These are phyloP conservation scores for Telmatochromis sp. DNA, from an alignment of 2,113 vertebrate species.

Conservation along the genomic window DNA sequence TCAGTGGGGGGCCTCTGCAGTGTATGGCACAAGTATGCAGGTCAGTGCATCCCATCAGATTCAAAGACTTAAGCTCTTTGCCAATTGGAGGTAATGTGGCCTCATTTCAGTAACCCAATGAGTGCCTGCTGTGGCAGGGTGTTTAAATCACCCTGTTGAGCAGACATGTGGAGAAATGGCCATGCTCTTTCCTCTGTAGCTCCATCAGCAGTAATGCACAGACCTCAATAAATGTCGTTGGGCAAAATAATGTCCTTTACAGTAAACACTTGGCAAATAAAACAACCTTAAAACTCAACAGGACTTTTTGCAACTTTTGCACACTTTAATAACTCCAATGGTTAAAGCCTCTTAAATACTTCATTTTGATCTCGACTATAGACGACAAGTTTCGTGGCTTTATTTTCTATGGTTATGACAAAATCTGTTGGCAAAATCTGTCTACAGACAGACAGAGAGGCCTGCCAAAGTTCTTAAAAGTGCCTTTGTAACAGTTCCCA, in stretches of 20 bases:
- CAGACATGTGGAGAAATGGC: neutral
- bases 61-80: neutral
- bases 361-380: neutral
- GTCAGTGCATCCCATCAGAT: neutral
- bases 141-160: constrained; percentile 1
- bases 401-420: neutral
- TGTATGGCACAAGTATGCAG: neutral
- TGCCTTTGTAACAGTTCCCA: neutral
- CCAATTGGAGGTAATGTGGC: constrained; percentile 14
- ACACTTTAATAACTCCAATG: neutral
- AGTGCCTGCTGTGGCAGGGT: neutral
- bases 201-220: neutral
- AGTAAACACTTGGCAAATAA: neutral
- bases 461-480: neutral
- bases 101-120: constrained; percentile 15
- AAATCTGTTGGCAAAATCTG: neutral
- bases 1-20: constrained; percentile 1
- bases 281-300: neutral
- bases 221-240: neutral
- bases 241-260: neutral
- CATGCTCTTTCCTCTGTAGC: constrained; percentile 6
- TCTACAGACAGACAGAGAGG: neutral
- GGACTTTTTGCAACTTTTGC: neutral
- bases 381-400: neutral
- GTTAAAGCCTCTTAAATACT: neutral